Conservation (phyloP, 2,113 vertebrate genomes). For the Anguilla japonica region DNA sequence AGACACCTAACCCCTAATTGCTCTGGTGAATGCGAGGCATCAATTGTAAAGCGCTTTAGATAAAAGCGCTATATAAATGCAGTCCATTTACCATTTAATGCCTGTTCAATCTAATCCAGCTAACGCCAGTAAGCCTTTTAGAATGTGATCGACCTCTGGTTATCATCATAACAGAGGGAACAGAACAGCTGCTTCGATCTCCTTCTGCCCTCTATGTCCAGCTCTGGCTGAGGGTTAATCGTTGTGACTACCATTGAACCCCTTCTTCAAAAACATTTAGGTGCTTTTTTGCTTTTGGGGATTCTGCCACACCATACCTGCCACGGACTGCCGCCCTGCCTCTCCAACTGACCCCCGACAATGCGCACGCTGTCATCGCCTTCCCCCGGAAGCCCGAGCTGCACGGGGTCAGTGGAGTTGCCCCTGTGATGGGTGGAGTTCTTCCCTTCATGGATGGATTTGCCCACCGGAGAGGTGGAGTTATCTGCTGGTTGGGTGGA, state of each 20-base stretch:
- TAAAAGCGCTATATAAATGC: no score
- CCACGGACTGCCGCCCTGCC: conserved; percentile 78
- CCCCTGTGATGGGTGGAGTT: not conserved
- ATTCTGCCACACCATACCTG: conserved; percentile 61
- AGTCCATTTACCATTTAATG: no score
- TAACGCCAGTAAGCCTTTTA: not conserved
- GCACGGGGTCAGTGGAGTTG: accelerated
- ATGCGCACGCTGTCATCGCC: conserved; percentile 44
- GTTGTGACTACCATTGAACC: not conserved
- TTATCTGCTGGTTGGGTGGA: conserved; percentile 28
- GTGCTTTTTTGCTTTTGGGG: not conserved
- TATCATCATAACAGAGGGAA: not conserved
- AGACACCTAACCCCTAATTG: no score
- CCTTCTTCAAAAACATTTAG: not conserved
- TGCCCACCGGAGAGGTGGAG: conserved; percentile 17
- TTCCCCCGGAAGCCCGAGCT: not conserved
- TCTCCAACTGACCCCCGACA: conserved; percentile 70
- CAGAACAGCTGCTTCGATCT: not conserved
- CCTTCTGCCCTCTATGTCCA: no score
- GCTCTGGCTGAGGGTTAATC: not conserved
- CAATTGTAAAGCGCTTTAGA: no score
- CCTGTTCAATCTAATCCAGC: no score
- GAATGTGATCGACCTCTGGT: not conserved
- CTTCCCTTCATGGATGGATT: not conserved
- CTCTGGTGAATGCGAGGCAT: no score